Evolutionary conservation across 1,140 invertebrate genomes (phyloP).

Genomic region (Phocides pigmalion): DNA sequence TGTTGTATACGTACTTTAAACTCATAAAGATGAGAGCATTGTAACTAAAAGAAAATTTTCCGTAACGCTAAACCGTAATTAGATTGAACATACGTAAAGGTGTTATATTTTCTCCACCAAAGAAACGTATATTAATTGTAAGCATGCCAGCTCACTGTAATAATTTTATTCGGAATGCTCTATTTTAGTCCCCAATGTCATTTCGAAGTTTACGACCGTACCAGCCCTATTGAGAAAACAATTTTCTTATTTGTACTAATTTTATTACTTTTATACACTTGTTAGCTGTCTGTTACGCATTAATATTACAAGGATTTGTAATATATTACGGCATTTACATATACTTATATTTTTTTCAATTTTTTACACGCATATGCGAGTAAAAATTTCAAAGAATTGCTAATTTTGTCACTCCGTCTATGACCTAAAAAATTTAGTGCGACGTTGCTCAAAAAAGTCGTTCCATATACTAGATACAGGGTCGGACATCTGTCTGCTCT

Average conservation of each 20-base stretch:
- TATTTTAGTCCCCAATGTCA: constrained; percentile 50
- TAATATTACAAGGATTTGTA: constrained; percentile 19
- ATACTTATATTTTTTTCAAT: constrained; percentile 2
- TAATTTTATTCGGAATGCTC: constrained; percentile 48
- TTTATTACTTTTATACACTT: constrained; percentile 32
- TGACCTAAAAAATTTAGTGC: not conserved
- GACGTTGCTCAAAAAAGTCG: not conserved
- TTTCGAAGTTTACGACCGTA: constrained; percentile 43
- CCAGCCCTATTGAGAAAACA: constrained; percentile 41
- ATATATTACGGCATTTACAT: constrained; percentile 3
- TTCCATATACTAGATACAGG: not conserved
- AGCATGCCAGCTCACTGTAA: constrained; percentile 49
- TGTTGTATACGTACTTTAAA: no score
- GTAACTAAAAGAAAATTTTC: no score
- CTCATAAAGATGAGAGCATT: no score
- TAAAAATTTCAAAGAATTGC: constrained; percentile 32
- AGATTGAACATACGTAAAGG: not conserved
- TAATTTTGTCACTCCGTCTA: constrained; percentile 31
- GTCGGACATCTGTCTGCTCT: not conserved
- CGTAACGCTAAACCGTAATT: not conserved
- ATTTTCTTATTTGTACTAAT: constrained; percentile 35
- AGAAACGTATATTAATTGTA: constrained; percentile 44
- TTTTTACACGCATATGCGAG: constrained; percentile 17
- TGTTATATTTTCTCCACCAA: constrained; percentile 10
- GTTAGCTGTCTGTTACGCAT: constrained; percentile 18